Percentiles rank a stretch among this genome's conserved stretches.
Conservation (phyloP, 1,140 invertebrate species). For the Panonychus citri region DNA sequence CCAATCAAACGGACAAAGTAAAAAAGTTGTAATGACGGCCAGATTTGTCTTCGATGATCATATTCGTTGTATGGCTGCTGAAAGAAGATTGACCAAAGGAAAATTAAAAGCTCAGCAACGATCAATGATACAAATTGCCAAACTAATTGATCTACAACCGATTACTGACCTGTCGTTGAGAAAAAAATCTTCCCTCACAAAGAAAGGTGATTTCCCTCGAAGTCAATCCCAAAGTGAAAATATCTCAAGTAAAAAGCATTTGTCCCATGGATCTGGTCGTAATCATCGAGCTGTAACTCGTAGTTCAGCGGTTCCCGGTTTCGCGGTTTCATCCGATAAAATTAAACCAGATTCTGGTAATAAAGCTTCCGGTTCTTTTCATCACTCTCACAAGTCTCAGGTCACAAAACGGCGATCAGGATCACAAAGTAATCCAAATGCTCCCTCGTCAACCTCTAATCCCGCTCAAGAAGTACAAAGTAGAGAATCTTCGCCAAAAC, state of each 20-base stretch:
- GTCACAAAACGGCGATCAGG: neutral
- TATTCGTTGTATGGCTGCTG: slow-evolving; percentile 49
- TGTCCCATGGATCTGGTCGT: neutral
- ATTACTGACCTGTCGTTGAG: neutral
- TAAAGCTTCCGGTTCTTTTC: no score
- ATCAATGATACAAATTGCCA: slow-evolving; percentile 83
- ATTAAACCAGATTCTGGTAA: neutral
- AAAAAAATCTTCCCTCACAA: neutral
- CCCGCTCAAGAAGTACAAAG: neutral
- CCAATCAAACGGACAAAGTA: slow-evolving; percentile 26
- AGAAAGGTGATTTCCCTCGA: neutral
- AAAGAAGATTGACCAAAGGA: slow-evolving; percentile 50
- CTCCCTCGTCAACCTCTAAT: neutral
- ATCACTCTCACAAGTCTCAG: neutral
- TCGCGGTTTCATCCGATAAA: neutral
- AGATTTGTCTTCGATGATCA: slow-evolving; percentile 97
- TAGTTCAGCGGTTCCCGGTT: slow-evolving; percentile 4
- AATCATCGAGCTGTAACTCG: slow-evolving; percentile 1
- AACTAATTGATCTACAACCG: slow-evolving; percentile 48
- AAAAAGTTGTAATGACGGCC: slow-evolving; percentile 47
- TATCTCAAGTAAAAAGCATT: neutral
- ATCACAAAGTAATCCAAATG: neutral
- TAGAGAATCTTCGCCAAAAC: neutral
- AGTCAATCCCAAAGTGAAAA: neutral
- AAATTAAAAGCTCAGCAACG: slow-evolving; percentile 78